Evolutionary conservation across 2,113 vertebrate genomes (phyloP), one percentile per base, ranked within the genome.

Genomic region (Himantopus leucocephalus): DNA sequence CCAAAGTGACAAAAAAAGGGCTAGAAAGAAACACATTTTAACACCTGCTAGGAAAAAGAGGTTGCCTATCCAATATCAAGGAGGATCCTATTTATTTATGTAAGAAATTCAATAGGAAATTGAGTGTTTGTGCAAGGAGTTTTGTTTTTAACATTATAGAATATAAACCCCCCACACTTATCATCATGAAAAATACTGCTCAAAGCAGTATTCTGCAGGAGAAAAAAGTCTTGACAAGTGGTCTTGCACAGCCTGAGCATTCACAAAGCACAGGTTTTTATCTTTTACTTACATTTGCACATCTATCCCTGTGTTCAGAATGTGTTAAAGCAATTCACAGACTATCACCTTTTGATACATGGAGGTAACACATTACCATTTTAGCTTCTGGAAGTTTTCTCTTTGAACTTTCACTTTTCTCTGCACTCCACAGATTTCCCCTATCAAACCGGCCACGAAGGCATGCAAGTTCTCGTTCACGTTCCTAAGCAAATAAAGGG

Each of bases 361-460:
- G 5, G 19, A 48, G 32, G 17, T 17, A 76, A 30, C 43, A 71
- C 5, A 4, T 96, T 98, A 98, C 98, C 98, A 92, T 98, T 97
- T 98, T 98, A 70, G 86, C 35, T 79, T 98, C 97, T 29, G 62
- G 81, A 48, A 66, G 77, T 73, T 94, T 98, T 75, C 84, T 98
- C 88, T 91, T 96, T 2, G 97, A 94, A 24, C 74, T 89, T 27
- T 75, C 96, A 73, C 97, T 97, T 83, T 98, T 98, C 86, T 98
- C 98, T 6, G 73, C 90, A 68, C 97, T 98, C 98, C 98, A 98
- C 93, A 99, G 91, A 78, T 96, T 99, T 86, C 98, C 98, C 80
- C 97, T 99, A 95, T 99, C 99, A 97, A 99, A 98, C 34, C 98
- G 98, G 94, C 96, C 98, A 56, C 99, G 98, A 73, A 99, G 98